Base-by-base conservation (phyloP, 2,113 vertebrate genomes). In the Etia nguti region DNA sequence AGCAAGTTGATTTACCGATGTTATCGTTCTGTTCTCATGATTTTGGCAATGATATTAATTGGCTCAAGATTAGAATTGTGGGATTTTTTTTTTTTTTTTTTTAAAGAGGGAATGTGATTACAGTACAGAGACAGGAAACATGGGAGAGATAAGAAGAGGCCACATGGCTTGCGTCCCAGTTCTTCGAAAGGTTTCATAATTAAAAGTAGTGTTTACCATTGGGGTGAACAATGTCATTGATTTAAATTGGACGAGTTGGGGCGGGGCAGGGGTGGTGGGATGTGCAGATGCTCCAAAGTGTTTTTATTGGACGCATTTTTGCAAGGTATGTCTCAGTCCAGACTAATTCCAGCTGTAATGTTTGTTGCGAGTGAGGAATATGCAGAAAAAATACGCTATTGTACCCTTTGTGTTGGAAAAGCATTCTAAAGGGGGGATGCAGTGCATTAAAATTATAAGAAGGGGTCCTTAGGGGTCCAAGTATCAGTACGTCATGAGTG, bases 381-480 rank as follows among this genome's bases (percentile, higher is more conserved):
- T 77, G 46, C 0, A 0, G 70, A 18, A 75, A 5, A 75, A 50
- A 29, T 29, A 29, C 3, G 0, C 24, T 34, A 4, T 12, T 31
- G 46, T 0, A 77, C 46, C 10, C 26, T 3, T 20, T 34, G 26
- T 50, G 18, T 34, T 77, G 26, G 46, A 77, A 34, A 77, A 50
- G 6, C 16, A 1, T 0, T 48, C 15, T 75, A 50, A 29, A 20
- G 70, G 24, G 9, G 34, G 62, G 10, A 1, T 1, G 16, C 10
- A 22, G 2, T 8, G 34, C 4, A 13, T 2, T 68, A 11, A 41
- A 68, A 68, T 41, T 11, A 65, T 65, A 38, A 38, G 20, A n/a
- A 13, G 20, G 43, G 22, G 15, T 50, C 43, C 26, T 50, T 50
- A 13, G n/a, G n/a, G n/a, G n/a, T n/a, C 34, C 36, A 26, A 26